These are phyloP conservation scores for Tachysurus vachellii DNA, from an alignment of 2,113 vertebrate species.

Conservation along the genomic window DNA sequence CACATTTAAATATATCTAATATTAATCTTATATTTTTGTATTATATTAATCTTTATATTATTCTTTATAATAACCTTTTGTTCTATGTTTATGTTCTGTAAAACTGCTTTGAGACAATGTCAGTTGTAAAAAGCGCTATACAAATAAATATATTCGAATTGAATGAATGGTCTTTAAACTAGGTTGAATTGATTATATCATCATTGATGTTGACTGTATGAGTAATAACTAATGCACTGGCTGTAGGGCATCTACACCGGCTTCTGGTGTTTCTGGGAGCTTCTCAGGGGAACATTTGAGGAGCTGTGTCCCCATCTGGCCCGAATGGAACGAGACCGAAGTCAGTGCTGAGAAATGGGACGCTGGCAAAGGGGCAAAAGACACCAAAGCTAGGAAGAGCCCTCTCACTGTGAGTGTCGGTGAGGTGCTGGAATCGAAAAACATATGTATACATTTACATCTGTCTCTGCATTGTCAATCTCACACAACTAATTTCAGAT, in stretches of 20 bases:
- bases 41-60: too few species aligned
- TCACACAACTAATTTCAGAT: neutral
- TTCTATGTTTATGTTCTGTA: too few species aligned
- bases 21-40: too few species aligned
- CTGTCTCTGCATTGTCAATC: too few species aligned
- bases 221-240: neutral
- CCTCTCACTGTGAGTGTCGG: conserved; percentile 70
- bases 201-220: neutral
- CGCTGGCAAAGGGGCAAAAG: conserved; percentile 73
- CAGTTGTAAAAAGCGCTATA: too few species aligned
- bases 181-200: neutral
- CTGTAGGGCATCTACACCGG: conserved; percentile 57
- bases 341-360: conserved; percentile 90
- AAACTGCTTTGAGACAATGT: too few species aligned
- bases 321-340: conserved; percentile 89
- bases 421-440: neutral
- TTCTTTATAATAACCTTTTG: too few species aligned
- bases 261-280: conserved; percentile 45
- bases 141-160: too few species aligned
- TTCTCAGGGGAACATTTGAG: conserved; percentile 57
- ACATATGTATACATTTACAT: neutral
- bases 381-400: conserved; percentile 75
- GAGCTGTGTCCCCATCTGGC: conserved; percentile 79
- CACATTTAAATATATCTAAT: too few species aligned
- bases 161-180: neutral